phyloP scores from a whole-genome alignment of 92 coral and sea anemone species.

The Scolanthus callimorphus region DNA sequence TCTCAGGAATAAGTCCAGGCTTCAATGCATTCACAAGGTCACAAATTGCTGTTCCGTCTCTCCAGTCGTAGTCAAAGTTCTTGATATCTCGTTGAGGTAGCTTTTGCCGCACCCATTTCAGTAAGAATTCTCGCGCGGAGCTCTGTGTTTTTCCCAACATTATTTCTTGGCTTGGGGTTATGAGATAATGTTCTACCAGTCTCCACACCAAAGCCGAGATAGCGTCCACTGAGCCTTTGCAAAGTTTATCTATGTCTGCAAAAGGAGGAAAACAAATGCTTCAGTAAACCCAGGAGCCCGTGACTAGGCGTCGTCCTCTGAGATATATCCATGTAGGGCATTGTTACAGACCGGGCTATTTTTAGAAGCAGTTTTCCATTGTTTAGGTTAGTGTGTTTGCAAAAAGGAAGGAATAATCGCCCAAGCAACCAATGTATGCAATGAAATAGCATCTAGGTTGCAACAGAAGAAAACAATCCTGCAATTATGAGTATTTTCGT shows the following conservation, averaged over 20 bases:
- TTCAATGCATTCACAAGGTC: slow-evolving; percentile 88
- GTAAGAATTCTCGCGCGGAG: slow-evolving; percentile 78
- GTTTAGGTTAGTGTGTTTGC: too few relatives aligned
- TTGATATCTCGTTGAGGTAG: slow-evolving; percentile 65
- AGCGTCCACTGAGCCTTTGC: slow-evolving; percentile 52
- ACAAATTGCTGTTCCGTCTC: slow-evolving; percentile 80
- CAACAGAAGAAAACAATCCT: too few relatives aligned
- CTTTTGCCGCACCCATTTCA: slow-evolving; percentile 83
- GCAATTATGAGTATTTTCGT: too few relatives aligned
- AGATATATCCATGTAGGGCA: too few relatives aligned
- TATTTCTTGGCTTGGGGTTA: slow-evolving; percentile 46
- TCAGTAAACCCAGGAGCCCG: too few relatives aligned
- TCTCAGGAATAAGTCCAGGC: slow-evolving; percentile 68
- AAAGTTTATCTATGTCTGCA: slow-evolving; percentile 56
- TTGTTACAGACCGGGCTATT: too few relatives aligned
- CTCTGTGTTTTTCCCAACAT: slow-evolving; percentile 69
- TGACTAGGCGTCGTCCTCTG: too few relatives aligned
- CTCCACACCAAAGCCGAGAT: slow-evolving; percentile 74
- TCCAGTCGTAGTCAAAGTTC: slow-evolving; percentile 92
- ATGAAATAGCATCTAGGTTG: too few relatives aligned
- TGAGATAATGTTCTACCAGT: slow-evolving; percentile 60
- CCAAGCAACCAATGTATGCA: too few relatives aligned
- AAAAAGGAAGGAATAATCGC: too few relatives aligned
- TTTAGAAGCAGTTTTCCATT: too few relatives aligned
- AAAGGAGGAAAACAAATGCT: slow-evolving; percentile 3